Base-by-base conservation (phyloP, 2,888 invertebrate species). In the Phrixothrix hirtus region DNA sequence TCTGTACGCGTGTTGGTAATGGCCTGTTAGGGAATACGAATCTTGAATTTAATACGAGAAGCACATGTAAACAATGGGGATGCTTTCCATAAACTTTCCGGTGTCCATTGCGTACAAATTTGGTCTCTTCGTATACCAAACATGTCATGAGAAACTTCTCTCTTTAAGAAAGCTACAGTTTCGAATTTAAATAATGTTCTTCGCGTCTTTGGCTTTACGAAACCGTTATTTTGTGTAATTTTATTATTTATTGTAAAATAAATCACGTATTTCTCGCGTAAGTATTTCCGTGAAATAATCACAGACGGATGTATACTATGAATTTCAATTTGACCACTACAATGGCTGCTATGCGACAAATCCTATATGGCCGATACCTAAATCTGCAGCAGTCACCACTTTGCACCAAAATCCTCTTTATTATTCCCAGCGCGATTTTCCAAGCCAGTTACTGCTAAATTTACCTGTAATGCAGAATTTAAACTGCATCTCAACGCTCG, bases 301-400 rank as follows among this genome's bases (percentile, higher is more conserved):
- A 52, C 15, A 9, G 35, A 16, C 29, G 31, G 46, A 41, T 46
- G 34, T 52, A 39, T 46, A 39, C 45, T 41, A 39, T 45, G 52
- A 52, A 52, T 52, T 52, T 52, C 52, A 52, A 52, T 46, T 52
- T 46, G 52, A 36, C 46, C 52, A 42, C 46, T 37, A 52, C 46
- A 52, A 52, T 46, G 36, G 42, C 46, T 36, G 46, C 46, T 52
- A 46, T 52, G 52, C 52, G 52, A 41, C 52, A 42, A 37, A 52
- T 29, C 34, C 36, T 41, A 31, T 21, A 42, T 37, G 36, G 30
- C 37, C 46, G 35, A 47, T 42, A 35, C 42, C 37, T 35, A 46
- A 47, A 52, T 32, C 52, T 52, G 52, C 52, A 52, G 46, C 42
- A 37, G 52, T 52, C 52, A 14, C 52, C 52, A 52, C 46, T 52